Conservation (phyloP, 2,113 vertebrate genomes). For the Sphaerodactylus townsendi region DNA sequence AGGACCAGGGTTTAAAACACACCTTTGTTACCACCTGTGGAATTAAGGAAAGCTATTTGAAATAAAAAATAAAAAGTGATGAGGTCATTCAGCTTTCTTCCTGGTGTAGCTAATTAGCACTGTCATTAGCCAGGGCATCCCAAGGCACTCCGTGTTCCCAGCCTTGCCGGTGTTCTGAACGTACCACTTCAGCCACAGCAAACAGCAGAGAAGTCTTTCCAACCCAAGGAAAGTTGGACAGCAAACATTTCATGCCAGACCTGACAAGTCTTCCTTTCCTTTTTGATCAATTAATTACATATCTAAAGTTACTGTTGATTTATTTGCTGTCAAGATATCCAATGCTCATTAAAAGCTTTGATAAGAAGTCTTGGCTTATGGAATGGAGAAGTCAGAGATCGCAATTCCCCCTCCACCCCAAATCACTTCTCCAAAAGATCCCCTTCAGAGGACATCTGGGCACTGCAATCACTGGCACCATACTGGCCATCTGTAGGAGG, state of each 20-base stretch:
- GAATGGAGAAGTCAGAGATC: too few relatives aligned
- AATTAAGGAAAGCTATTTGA: background rate
- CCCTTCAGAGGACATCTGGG: background rate
- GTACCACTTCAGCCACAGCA: background rate
- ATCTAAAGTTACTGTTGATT: background rate
- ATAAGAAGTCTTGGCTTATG: background rate
- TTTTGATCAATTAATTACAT: conserved; percentile 14
- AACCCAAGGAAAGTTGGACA: background rate
- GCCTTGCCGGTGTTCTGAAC: background rate
- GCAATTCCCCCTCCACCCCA: background rate
- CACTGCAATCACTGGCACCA: background rate
- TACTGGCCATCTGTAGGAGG: background rate
- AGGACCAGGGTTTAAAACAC: background rate
- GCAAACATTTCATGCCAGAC: background rate
- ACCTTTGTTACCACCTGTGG: background rate
- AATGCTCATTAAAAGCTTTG: conserved; percentile 14
- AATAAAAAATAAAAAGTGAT: background rate
- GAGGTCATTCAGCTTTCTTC: background rate
- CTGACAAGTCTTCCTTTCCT: background rate
- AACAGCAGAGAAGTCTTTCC: background rate
- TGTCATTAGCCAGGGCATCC: background rate
- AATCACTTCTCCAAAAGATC: background rate
- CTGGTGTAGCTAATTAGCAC: background rate
- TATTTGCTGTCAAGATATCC: background rate
- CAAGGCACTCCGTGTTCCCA: background rate